phyloP scores from a whole-genome alignment of 1,140 invertebrate genomes.

The Formica selysi region DNA sequence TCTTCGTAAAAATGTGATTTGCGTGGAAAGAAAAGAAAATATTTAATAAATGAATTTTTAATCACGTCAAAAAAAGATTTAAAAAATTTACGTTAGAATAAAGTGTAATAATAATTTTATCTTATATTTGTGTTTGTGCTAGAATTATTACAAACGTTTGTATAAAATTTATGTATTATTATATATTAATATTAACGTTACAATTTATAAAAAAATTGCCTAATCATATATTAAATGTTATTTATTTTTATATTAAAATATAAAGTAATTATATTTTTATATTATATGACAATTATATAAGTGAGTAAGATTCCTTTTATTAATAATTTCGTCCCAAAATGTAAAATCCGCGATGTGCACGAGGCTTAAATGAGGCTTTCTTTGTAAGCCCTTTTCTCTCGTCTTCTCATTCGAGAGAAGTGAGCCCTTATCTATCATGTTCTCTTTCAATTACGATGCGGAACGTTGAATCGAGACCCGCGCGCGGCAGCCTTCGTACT shows the following conservation, averaged over 20 bases:
- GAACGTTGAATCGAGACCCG: constrained; percentile 61
- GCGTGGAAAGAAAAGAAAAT: background rate
- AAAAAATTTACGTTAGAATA: background rate
- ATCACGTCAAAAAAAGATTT: background rate
- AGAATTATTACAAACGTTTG: background rate
- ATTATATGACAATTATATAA: background rate
- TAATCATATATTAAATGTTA: background rate
- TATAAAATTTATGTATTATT: background rate
- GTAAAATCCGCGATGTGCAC: constrained; percentile 20
- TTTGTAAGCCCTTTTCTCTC: background rate
- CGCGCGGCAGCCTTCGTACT: constrained; percentile 55
- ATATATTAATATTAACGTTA: background rate
- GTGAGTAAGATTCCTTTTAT: background rate
- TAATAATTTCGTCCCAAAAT: background rate
- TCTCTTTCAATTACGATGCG: constrained; percentile 73
- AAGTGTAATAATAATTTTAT: too few relatives aligned
- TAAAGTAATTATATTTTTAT: too few relatives aligned
- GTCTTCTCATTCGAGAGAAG: constrained; percentile 60
- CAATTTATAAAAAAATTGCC: background rate
- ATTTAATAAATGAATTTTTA: background rate
- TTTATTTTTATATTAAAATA: background rate
- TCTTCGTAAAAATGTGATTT: background rate
- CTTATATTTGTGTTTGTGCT: background rate
- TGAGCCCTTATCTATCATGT: constrained; percentile 74
- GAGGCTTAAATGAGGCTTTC: constrained; percentile 40